Percentiles rank a stretch among this genome's conserved stretches.
Conservation (phyloP, 2,888 invertebrate species). For the Drosophila histrio region DNA sequence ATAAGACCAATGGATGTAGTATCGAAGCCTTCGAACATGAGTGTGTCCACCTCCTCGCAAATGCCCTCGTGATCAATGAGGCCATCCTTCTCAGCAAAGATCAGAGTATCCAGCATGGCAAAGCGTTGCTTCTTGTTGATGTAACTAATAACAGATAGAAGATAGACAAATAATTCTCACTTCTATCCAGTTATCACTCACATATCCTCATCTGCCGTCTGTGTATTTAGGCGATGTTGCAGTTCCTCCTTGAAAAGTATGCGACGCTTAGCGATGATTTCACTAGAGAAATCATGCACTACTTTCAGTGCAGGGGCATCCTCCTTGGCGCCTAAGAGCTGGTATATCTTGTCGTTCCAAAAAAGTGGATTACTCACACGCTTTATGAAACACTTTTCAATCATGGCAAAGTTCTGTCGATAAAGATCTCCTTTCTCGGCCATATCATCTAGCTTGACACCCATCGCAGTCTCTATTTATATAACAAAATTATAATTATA, state of each 20-base stretch:
- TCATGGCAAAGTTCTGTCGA: conserved; percentile 2
- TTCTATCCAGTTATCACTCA: neutral
- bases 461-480: conserved; percentile 10
- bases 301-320: neutral
- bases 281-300: neutral
- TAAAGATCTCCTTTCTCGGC: conserved; percentile 11
- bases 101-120: conserved; percentile 78
- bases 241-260: neutral
- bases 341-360: neutral
- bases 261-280: conserved; percentile 3
- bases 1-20: conserved; percentile 77
- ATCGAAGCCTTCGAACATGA: conserved; percentile 85
- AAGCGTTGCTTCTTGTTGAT: conserved; percentile 68
- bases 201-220: conserved; percentile 47
- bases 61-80: conserved; percentile 84
- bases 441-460: conserved; percentile 10
- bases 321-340: neutral
- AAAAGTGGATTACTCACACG: conserved; percentile 1
- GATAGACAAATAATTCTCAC: neutral
- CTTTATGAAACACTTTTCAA: neutral
- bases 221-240: neutral
- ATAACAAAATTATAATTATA: neutral
- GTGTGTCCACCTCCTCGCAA: conserved; percentile 89
- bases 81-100: conserved; percentile 72
- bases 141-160: conserved; percentile 32